Base-by-base conservation (phyloP, 2,113 vertebrate species). In the Acanthochromis polyacanthus region DNA sequence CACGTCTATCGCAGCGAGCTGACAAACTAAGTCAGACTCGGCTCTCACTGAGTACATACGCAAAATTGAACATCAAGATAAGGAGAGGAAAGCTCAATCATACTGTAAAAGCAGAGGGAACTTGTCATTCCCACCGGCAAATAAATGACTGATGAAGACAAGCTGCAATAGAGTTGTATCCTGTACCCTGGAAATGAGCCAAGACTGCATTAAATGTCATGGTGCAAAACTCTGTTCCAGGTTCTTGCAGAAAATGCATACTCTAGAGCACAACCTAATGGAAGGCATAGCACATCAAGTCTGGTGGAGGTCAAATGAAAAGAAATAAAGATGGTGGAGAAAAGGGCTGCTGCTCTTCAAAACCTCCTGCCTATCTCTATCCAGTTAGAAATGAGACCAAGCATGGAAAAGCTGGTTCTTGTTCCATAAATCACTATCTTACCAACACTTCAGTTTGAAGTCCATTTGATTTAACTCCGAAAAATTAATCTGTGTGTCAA, bases 61-160 rank as follows among this genome's bases (percentile, higher is more conserved):
- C 19, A 22, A 66, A 81, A 79, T n/a, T 69, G 22, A 53, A 74
- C 59, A 76, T 67, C 2, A 17, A 69, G 57, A 82, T 46, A 63
- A 76, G 25, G 19, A 38, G 43, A 38, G 22, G 45, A 55, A 12
- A 17, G 45, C 22, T 83, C 71, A 58, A 43, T 73, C 83, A 55
- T 15, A 52, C 57, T 12, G 19, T 30, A 14, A 64, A 45, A 65
- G 32, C 10, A 23, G 43, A 53, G 53, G 25, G 28, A 75, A 66
- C 32, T n/a, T 3, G 20, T 14, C 60, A 43, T 43, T 36, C 8
- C 3, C 8, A n/a, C 28, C 22, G 62, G 28, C 36, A 57, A 43
- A 62, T 53, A 68, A 64, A 16, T 38, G 32, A 64, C 10, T 28
- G 43, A 75, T 50, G 60, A 64, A 67, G 70, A 65, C 66, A 68